These are phyloP conservation scores for Scolopax bukidnonensis DNA, from an alignment of 2,797 vertebrate genomes.

Conservation along the genomic window DNA sequence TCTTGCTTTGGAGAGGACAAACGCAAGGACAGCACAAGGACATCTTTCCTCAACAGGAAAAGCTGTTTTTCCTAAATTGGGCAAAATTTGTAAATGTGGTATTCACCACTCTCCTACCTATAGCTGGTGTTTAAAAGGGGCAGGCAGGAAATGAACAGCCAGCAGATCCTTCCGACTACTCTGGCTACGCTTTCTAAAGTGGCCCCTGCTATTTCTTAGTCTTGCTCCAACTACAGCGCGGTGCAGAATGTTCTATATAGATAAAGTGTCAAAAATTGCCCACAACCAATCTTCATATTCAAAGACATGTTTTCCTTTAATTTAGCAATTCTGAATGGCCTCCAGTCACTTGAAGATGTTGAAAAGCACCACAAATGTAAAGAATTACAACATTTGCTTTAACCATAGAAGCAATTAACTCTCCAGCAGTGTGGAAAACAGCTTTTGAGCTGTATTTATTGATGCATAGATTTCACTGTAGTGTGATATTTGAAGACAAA, in stretches of 20 bases:
- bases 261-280: slow-evolving; percentile 34
- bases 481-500: slow-evolving; percentile 83
- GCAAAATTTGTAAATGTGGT: neutral
- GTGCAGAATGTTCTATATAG: neutral
- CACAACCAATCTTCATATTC: neutral
- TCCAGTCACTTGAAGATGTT: slow-evolving; percentile 48
- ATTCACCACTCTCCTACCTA: neutral
- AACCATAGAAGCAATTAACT: slow-evolving; percentile 78
- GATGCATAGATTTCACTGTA: slow-evolving; percentile 78
- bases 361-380: slow-evolving; percentile 64
- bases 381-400: slow-evolving; percentile 70
- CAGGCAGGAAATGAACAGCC: neutral
- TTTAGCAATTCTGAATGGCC: slow-evolving; percentile 17
- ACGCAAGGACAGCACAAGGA: neutral
- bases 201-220: neutral
- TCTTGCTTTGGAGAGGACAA: neutral
- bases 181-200: neutral
- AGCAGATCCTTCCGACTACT: neutral
- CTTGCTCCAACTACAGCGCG: neutral
- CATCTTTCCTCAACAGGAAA: neutral
- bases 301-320: slow-evolving; percentile 23
- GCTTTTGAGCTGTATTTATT: slow-evolving; percentile 78
- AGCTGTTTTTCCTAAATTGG: neutral
- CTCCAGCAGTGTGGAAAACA: slow-evolving; percentile 77
- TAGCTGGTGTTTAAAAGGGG: neutral